Evolutionary conservation across 2,113 vertebrate genomes (phyloP).

Genomic region (Notiomystis cincta): DNA sequence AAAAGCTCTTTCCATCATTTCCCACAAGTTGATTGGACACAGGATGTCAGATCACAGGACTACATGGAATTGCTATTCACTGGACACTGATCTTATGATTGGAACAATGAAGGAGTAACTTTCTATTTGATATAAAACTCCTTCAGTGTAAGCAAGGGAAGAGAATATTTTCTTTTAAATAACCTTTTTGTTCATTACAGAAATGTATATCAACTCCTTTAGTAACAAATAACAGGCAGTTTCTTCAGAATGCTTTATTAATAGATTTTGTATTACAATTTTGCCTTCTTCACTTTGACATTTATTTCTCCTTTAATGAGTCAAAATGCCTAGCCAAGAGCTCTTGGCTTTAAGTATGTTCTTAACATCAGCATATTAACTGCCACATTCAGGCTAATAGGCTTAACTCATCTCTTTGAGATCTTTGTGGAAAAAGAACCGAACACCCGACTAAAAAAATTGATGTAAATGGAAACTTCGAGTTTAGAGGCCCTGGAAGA

Average conservation of each 20-base stretch:
- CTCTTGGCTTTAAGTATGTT: conserved; percentile 23
- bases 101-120: background rate
- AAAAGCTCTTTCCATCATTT: background rate
- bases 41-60: background rate
- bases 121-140: background rate
- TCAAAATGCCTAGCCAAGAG: background rate
- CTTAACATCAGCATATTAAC: conserved; percentile 35
- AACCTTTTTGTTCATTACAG: background rate
- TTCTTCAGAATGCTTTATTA: conserved; percentile 1
- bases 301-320: conserved; percentile 43
- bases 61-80: background rate
- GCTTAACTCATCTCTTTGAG: background rate
- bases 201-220: background rate
- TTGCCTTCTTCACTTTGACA: conserved; percentile 15
- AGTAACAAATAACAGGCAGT: background rate
- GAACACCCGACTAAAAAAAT: background rate
- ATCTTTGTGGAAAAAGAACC: background rate
- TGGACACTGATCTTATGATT: background rate
- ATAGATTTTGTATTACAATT: conserved; percentile 20
- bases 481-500: background rate
- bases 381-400: conserved; percentile 9
- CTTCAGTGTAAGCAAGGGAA: background rate
- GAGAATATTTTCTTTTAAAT: background rate
- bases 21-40: background rate
- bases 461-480: background rate